Base-by-base conservation (phyloP, 1,140 invertebrate genomes). In the Drosophila subobscura region DNA sequence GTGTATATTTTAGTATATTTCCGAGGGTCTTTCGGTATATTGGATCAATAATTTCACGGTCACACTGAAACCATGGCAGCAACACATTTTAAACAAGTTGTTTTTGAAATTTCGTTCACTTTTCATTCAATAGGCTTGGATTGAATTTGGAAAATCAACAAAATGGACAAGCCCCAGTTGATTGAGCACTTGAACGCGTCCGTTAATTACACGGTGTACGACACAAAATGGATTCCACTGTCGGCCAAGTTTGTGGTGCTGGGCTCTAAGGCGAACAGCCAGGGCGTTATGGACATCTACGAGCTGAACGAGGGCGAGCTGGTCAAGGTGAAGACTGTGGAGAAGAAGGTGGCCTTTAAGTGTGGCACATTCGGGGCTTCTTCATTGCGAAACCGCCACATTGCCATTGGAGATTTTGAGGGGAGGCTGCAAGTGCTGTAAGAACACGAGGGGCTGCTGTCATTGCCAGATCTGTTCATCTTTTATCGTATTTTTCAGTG, bases 161-260 rank as follows among this genome's bases (percentile, higher is more conserved):
- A 55, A 22, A 91, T 94, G 93, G 93, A 94, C 33, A 98, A 97
- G 74, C 97, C 98, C 0, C 97, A 98, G 92, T 96, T 99, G 74
- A 97, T 99, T 73, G 94, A 95, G 59, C 97, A 98, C 90, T 93
- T 95, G 14, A 96, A 98, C 88, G 96, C 97, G 91, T 93, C 94
- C 29, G 85, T 98, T 1, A 95, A 96, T 90, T 98, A 96, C 92
- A 97, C 97, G 5, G 89, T 98, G 14, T 98, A 97, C 91, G 97
- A 98, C 89, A 94, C 95, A n/a, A 97, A 97, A 93, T 99, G 98
- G 98, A 95, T 99, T 80, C 98, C 98, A 1, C 95, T 95, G 77
- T 97, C 97, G 7, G 96, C 98, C 0, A 98, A 98, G 92, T 97
- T 98, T 92, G 94, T 98, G 57, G 94, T 96, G 25, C 92, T 99